Evolutionary conservation across 2,888 invertebrate species (phyloP).

Genomic region (Sminthurinus aureus): DNA sequence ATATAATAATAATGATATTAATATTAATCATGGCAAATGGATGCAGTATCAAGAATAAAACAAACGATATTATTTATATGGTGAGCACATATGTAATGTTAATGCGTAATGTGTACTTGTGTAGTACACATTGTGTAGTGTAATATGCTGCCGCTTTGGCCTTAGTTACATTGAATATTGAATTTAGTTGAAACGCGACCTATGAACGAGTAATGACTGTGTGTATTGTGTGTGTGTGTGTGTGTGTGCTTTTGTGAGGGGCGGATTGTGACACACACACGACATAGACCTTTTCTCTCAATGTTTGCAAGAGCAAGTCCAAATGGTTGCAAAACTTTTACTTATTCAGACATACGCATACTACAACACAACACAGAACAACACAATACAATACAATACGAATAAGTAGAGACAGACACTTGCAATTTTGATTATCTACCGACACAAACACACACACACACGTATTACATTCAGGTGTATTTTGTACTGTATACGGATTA

Average conservation of each 20-base stretch:
- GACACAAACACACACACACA: too few species aligned
- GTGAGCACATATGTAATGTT: too few species aligned
- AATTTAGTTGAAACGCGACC: neutral
- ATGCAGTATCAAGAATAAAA: too few species aligned
- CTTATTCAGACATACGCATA: neutral
- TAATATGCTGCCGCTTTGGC: neutral
- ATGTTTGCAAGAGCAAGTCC: slow-evolving; percentile 34
- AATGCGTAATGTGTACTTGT: too few species aligned
- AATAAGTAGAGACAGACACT: neutral
- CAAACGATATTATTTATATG: too few species aligned
- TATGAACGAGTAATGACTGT: neutral
- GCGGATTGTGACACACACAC: slow-evolving; percentile 37
- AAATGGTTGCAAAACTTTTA: slow-evolving; percentile 28
- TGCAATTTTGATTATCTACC: neutral
- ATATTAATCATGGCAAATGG: too few species aligned
- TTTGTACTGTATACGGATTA: too few species aligned
- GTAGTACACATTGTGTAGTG: too few species aligned
- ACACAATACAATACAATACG: neutral
- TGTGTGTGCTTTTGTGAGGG: neutral
- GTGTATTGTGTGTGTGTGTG: neutral
- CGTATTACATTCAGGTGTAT: too few species aligned
- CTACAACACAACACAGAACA: neutral
- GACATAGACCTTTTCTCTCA: slow-evolving; percentile 52
- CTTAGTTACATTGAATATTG: slow-evolving; percentile 5
- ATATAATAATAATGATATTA: too few species aligned